These are phyloP conservation scores for Drosophila kohkoa DNA, from an alignment of 1,140 invertebrate genomes.

Conservation along the genomic window DNA sequence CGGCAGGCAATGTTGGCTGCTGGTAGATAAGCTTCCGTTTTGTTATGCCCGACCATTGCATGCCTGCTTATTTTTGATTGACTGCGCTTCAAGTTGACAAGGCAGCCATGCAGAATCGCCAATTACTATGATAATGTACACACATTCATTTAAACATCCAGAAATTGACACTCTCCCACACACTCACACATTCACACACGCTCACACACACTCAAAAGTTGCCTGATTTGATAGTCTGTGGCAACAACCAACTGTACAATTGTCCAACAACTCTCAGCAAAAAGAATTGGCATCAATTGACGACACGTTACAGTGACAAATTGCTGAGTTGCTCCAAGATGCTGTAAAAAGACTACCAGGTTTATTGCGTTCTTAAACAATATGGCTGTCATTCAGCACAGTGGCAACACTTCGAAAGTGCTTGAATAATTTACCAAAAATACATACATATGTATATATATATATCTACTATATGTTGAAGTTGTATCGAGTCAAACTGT, in stretches of 20 bases:
- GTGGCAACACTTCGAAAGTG: background rate
- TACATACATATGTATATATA: background rate
- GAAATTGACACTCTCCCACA: background rate
- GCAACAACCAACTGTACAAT: slow-evolving; percentile 29
- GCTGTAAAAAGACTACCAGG: slow-evolving; percentile 23
- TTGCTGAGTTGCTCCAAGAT: slow-evolving; percentile 54
- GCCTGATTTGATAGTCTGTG: slow-evolving; percentile 60
- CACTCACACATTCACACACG: too few relatives aligned
- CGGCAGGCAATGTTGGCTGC: slow-evolving; percentile 15
- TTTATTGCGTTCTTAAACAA: slow-evolving; percentile 35
- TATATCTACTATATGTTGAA: background rate
- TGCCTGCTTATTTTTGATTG: slow-evolving; percentile 71
- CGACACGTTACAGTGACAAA: slow-evolving; percentile 78
- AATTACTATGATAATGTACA: slow-evolving; percentile 54
- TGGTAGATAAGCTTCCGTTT: slow-evolving; percentile 77
- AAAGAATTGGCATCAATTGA: slow-evolving; percentile 73
- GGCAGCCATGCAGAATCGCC: slow-evolving; percentile 44
- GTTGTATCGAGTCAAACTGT: slow-evolving; percentile 1
- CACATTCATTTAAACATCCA: slow-evolving; percentile 33
- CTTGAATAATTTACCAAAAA: slow-evolving; percentile 1
- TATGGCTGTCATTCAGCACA: background rate
- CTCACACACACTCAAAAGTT: slow-evolving; percentile 26
- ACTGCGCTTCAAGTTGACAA: slow-evolving; percentile 63
- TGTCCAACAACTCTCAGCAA: slow-evolving; percentile 24
- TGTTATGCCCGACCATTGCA: slow-evolving; percentile 53